Percentiles rank a stretch among this genome's conserved stretches.
phyloP scores from a whole-genome alignment of 2,888 invertebrate species.

The Ypsolopha scabrella region DNA sequence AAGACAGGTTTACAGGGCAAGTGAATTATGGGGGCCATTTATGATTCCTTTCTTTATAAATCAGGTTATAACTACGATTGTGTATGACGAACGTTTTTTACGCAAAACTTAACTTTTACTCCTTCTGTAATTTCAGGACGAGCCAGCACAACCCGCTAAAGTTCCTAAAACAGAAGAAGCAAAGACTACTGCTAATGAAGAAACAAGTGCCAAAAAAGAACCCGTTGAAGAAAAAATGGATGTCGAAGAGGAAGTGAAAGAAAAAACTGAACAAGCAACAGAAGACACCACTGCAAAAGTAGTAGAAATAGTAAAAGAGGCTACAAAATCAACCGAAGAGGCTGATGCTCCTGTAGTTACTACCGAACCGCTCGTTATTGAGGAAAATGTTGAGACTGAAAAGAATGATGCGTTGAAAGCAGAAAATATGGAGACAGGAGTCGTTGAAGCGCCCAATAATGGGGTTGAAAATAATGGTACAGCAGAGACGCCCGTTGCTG shows the following conservation, averaged over 20 bases:
- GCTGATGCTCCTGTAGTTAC: slow-evolving; percentile 24
- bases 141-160: slow-evolving; percentile 56
- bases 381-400: slow-evolving; percentile 32
- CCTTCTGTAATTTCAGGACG: slow-evolving; percentile 18
- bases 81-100: no score
- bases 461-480: slow-evolving; percentile 11
- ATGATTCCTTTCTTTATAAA: no score
- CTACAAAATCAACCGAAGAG: slow-evolving; percentile 25
- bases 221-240: slow-evolving; percentile 35
- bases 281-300: slow-evolving; percentile 14
- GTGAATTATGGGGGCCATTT: no score
- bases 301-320: slow-evolving; percentile 28
- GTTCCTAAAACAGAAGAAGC: slow-evolving; percentile 50
- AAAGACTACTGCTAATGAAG: slow-evolving; percentile 25
- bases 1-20: no score
- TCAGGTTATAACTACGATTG: no score
- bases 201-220: slow-evolving; percentile 14
- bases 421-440: slow-evolving; percentile 25
- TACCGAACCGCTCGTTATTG: slow-evolving; percentile 27
- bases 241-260: slow-evolving; percentile 18
- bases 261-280: slow-evolving; percentile 9
- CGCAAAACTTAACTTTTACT: no score
- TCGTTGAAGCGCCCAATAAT: slow-evolving; percentile 19
- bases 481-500: slow-evolving; percentile 16
- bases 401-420: slow-evolving; percentile 35